Evolutionary conservation across 2,888 invertebrate genomes (phyloP), one percentile per base, ranked within the genome.

Genomic region (Meliscaeva auricollis): DNA sequence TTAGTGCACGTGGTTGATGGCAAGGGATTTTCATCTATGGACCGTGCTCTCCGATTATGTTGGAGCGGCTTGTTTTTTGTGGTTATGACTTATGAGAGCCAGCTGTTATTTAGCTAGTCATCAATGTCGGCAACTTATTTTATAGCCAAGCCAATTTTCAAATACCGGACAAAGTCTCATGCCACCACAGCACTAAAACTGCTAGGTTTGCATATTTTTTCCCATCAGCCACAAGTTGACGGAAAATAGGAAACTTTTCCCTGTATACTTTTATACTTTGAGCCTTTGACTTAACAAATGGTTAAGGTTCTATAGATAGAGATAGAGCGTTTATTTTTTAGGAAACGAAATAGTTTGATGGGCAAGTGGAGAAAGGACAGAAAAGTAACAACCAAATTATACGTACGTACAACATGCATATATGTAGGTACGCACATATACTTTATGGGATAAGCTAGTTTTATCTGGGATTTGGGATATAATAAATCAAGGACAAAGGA

Each of bases 111-210:
- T 35, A 48, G 48, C 38, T 9, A 44, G 69, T 52, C 38, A 50
- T 70, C 60, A 62, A 52, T 54, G 35, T 26, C 8, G 50, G 32
- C 38, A 50, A 15, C 13, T 38, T 20, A n/a, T 60, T 73, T 62
- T 60, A 60, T 62, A 48, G 8, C 35, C 35, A 17, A 35, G 46
- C 32, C 7, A 48, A 46, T 50, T 48, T 8, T n/a, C 26, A 32
- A 66, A 38, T 15, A 9, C 20, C 48, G 20, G 15, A 26, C n/a
- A 50, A 15, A 17, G 13, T 46, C 20, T 17, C 13, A n/a, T n/a
- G n/a, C n/a, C n/a, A n/a, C n/a, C n/a, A n/a, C 68, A 69, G 32
- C 41, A 70, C n/a, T 64, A 32, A 74, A 66, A 56, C 13, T 46
- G 54, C 35, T 66, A n/a, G 46, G 66, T 11, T 15, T 46, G 56